Evolutionary conservation across 2,888 invertebrate genomes (phyloP), one percentile per base, ranked within the genome.

Genomic region (Thera obeliscata): DNA sequence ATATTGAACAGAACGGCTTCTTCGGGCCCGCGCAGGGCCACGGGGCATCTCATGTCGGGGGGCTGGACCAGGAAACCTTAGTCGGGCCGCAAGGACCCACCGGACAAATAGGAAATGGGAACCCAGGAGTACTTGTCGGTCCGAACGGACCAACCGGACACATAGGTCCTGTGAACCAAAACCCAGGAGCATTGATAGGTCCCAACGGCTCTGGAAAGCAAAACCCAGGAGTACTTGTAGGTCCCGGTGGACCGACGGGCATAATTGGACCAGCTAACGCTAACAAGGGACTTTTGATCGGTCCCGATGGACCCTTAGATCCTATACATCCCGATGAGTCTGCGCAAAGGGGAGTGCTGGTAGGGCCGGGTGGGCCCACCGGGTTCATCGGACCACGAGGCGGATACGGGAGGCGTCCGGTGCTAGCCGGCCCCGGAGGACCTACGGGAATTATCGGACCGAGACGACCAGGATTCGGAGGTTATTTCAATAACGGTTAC

Each of bases 391-490:
- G 83, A 1, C 77, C 83, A 63, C 70, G 56, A 41, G 66, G 74
- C 12, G 70, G 73, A 11, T 81, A 76, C 41, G 78, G 74, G 0
- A 66, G 79, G 60, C 66, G 79, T 46, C 78, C 77, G 5, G 66
- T 94, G 9, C 78, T 95, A 11, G 77, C 92, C 1, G 94, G 94
- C 1, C 93, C 94, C 0, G 92, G 90, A 0, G 89, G 90, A 43
- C 88, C 89, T 0, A 85, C 85, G 0, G 88, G 86, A 1, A 74
- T 81, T 38, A 83, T 85, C 56, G 85, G 87, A 2, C 81, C 84
- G n/a, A 64, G 72, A 4, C 74, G 82, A 35, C 76, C 75, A 11
- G 70, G 74, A 54, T 68, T 66, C 66, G 70, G 66, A 33, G 71
- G 69, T 9, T 72, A 64, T 61, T 74, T 62, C 55, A 68, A 74